Base-by-base conservation (phyloP, 2,113 vertebrate genomes). In the Sigmodon hispidus region DNA sequence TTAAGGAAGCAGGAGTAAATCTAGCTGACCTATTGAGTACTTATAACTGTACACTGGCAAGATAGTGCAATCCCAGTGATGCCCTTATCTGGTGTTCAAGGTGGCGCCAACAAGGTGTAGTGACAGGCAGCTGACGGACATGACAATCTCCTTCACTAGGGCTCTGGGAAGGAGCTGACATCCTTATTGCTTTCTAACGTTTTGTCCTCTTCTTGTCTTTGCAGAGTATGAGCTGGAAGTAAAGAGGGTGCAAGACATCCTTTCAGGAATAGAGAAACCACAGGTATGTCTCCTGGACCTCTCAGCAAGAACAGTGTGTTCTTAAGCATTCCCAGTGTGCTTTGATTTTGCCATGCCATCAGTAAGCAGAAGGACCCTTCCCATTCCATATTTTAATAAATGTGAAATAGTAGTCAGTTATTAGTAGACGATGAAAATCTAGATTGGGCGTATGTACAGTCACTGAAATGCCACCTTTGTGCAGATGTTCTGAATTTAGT, bases 211-310 rank as follows among this genome's bases (percentile, higher is more conserved):
- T 63, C 5, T 73, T 94, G 69, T 94, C 96, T 97, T 94, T 98
- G 0, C 97, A 99, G 99, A 99, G 97, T 99, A 99, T 97, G 99
- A 99, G 97, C 98, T 99, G 89, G 99, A 99, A 98, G 98, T 98
- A 89, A 99, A 99, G 98, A 99, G 99, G 75, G 98, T 99, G 98
- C 99, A 99, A 98, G 99, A 99, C 97, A 98, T 99, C 98, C 99
- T 99, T 98, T 99, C 99, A 93, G 98, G 99, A 98, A 99, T 99
- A 97, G 99, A 99, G 98, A 99, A 99, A 97, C 99, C 99, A 98
- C 99, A 99, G 99, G 99, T 99, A 98, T 84, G 99, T 99, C 97
- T 98, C 98, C 87, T 52, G 57, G 59, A 95, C 79, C 69, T 70
- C 93, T 94, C 40, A 31, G 26, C 48, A 31, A 40, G 65, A 89